Conservation (phyloP, 1,140 invertebrate genomes). For the Hyposmocoma kahamanoa region DNA sequence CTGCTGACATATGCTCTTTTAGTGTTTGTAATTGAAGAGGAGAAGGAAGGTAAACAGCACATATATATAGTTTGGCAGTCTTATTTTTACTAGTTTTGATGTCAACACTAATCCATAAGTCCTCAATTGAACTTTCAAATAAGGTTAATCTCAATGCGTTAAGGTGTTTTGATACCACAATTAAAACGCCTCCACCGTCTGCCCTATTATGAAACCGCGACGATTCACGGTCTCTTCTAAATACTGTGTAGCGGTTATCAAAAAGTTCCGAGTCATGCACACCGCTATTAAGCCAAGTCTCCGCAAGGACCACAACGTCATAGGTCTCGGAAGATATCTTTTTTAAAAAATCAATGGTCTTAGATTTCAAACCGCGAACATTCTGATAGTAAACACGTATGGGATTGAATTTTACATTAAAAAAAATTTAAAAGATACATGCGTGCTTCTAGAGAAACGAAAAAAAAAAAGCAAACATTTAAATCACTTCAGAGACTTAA, state of each 20-base stretch:
- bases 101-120: constrained; percentile 10
- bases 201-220: background rate
- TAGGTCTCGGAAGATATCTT: background rate
- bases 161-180: constrained; percentile 8
- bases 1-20: constrained; percentile 20
- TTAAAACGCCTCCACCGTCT: constrained; percentile 9
- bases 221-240: constrained; percentile 9
- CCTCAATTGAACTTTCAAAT: constrained; percentile 9
- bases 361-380: background rate
- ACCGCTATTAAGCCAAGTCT: constrained; percentile 14
- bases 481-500: background rate
- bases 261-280: constrained; percentile 7
- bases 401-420: background rate
- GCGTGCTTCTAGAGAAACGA: no score
- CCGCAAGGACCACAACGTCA: constrained; percentile 4
- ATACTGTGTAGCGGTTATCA: constrained; percentile 9
- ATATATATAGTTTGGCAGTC: constrained; percentile 6
- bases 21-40: constrained; percentile 12
- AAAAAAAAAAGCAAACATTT: no score
- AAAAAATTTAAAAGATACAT: background rate
- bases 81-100: background rate
- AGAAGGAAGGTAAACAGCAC: constrained; percentile 22
- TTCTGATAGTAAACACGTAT: background rate
- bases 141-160: background rate
- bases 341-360: background rate